phyloP scores from a whole-genome alignment of 2,113 vertebrate species.

The Daboia siamensis region DNA sequence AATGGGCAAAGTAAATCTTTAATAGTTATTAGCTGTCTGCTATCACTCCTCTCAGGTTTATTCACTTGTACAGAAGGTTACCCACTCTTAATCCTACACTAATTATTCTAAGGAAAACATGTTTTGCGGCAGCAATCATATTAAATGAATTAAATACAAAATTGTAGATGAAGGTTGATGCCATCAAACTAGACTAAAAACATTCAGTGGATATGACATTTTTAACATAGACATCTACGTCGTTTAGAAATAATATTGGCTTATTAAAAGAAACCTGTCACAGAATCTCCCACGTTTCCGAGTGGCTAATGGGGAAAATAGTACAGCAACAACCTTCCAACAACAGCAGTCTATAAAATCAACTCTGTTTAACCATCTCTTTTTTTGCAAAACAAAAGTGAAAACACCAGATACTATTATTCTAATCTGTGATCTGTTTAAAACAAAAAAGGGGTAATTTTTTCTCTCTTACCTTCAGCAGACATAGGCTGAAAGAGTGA shows the following conservation, averaged over 20 bases:
- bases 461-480: conserved; percentile 43
- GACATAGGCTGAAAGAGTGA: conserved; percentile 31
- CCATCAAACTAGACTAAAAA: conserved; percentile 51
- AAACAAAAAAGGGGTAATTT: background rate
- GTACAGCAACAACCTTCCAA: conserved; percentile 30
- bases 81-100: conserved; percentile 23
- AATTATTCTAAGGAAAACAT: conserved; percentile 48
- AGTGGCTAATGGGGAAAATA: conserved; percentile 44
- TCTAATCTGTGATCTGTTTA: background rate
- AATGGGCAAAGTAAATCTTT: conserved; percentile 34
- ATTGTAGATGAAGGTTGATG: conserved; percentile 43
- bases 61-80: conserved; percentile 42
- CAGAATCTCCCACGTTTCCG: conserved; percentile 37
- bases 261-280: conserved; percentile 37
- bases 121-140: conserved; percentile 30
- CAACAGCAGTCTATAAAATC: conserved; percentile 1
- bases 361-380: conserved; percentile 32
- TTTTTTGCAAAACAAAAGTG: conserved; percentile 32
- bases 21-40: conserved; percentile 29
- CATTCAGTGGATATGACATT: conserved; percentile 35
- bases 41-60: conserved; percentile 47
- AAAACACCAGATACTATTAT: background rate
- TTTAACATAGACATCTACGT: background rate
- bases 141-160: no score
- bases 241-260: conserved; percentile 35